Conservation (phyloP, 1,140 invertebrate genomes). For the Drosophila murphyi region DNA sequence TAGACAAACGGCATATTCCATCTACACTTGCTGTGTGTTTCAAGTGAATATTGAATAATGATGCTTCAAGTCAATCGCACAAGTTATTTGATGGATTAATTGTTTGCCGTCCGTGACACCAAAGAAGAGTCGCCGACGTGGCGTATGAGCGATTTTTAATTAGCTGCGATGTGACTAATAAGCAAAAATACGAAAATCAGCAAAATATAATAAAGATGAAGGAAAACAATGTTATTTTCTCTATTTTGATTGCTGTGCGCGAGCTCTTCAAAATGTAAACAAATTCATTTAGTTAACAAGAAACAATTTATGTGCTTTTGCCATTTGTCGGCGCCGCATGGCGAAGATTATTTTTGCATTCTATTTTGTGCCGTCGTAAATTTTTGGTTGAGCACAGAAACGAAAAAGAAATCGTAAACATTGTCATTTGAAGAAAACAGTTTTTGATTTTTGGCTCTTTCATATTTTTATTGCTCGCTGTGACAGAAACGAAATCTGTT, state of each 20-base stretch:
- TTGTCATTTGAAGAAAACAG: slow-evolving; percentile 15
- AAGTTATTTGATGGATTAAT: slow-evolving; percentile 20
- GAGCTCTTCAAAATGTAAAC: slow-evolving; percentile 44
- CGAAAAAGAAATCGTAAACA: slow-evolving; percentile 21
- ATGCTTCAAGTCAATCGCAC: slow-evolving; percentile 4
- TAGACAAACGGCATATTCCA: slow-evolving; percentile 33
- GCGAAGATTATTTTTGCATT: slow-evolving; percentile 26
- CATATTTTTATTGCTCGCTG: slow-evolving; percentile 27
- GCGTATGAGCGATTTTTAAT: slow-evolving; percentile 52
- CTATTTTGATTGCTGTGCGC: background rate
- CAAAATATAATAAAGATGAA: background rate
- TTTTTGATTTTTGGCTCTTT: slow-evolving; percentile 17
- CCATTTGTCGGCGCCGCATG: slow-evolving; percentile 15
- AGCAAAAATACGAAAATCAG: slow-evolving; percentile 6
- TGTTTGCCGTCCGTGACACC: slow-evolving; percentile 18
- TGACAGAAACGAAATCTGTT: slow-evolving; percentile 46
- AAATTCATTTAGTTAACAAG: slow-evolving; percentile 52
- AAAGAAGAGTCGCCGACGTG: slow-evolving; percentile 13
- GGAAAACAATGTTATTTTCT: background rate
- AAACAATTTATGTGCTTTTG: slow-evolving; percentile 35
- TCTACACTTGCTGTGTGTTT: background rate
- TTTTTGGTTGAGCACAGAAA: background rate
- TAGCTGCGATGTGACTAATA: slow-evolving; percentile 36
- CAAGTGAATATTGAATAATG: background rate
- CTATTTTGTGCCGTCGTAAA: slow-evolving; percentile 9